Base-by-base conservation (phyloP, 2,888 invertebrate species). In the Drosophila diplacantha region DNA sequence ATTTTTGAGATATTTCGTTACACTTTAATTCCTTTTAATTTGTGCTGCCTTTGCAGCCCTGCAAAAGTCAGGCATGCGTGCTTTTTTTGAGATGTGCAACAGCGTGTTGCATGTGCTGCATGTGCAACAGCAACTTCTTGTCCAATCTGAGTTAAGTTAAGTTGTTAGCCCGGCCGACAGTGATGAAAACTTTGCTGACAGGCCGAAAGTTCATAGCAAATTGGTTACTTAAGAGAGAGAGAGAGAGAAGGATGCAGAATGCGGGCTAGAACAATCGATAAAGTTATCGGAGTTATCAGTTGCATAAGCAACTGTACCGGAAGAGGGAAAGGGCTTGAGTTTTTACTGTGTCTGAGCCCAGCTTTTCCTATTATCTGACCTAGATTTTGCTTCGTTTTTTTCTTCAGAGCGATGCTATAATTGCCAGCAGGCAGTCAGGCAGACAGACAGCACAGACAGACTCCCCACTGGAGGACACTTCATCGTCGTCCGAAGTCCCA, bases 171-270 rank as follows among this genome's bases (percentile, higher is more conserved):
- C 32, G 41, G 68, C 68, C 81, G 82, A 82, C 82, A 84, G 78
- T 73, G 72, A 69, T 78, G 75, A 83, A 81, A 81, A 82, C 69
- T 78, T 72, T 66, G 73, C 62, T 83, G 83, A 81, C 83, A 81
- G 72, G 63, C 54, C 52, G 16, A 47, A 44, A 66, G 53, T 64
- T 59, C 46, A 34, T 53, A 49, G n/a, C 46, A 56, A 57, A 59
- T 59, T 46, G 37, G 20, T 32, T 29, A 34, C 22, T 29, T 37
- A 46, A 39, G 35, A 38, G 49, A 14, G 14, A 14, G 14, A 14
- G 31, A 32, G 50, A 24, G n/a, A 41, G 12, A 22, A 18, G 6
- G 12, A 20, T n/a, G 35, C 8, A n/a, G 9, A 2, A 53, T 56
- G 66, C 34, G 60, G 57, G 38, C 24, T 29, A 5, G 6, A 22